phyloP scores from a whole-genome alignment of 2,797 vertebrate genomes.

The Myripristis murdjan region DNA sequence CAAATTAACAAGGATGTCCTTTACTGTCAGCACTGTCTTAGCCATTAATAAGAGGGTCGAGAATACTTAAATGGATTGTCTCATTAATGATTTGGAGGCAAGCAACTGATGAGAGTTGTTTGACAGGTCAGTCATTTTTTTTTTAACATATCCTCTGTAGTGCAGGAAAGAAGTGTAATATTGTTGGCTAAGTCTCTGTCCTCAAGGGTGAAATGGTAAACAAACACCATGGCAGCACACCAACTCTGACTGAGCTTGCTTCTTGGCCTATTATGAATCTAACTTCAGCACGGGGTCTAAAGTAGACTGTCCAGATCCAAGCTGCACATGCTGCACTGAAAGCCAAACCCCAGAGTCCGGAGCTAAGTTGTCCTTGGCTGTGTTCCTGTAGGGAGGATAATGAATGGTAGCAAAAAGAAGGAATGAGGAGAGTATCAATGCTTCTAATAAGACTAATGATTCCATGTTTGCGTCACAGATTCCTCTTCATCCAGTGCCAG shows the following conservation, averaged over 20 bases:
- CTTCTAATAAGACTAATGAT: conserved; percentile 66
- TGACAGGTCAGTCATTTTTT: background rate
- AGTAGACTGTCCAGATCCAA: conserved; percentile 51
- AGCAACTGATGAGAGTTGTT: conserved; percentile 11
- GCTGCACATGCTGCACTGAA: conserved; percentile 56
- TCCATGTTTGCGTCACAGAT: conserved; percentile 88
- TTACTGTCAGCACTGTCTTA: background rate
- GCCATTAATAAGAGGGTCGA: background rate
- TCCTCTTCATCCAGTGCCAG: conserved; percentile 99
- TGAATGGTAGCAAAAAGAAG: conserved; percentile 64
- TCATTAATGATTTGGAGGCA: conserved; percentile 5
- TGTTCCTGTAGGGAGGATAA: conserved; percentile 49
- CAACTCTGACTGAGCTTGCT: conserved; percentile 48
- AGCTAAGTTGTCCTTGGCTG: conserved; percentile 74
- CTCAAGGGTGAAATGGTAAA: conserved; percentile 45
- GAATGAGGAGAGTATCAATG: conserved; percentile 57
- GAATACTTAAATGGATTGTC: background rate
- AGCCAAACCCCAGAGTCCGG: conserved; percentile 58
- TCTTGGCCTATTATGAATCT: background rate
- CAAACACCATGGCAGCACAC: conserved; percentile 53
- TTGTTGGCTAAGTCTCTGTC: conserved; percentile 36
- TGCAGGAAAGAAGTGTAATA: conserved; percentile 15
- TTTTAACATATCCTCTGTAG: background rate
- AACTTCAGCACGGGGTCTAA: conserved; percentile 38
- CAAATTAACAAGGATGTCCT: background rate